These are phyloP conservation scores for Parambassis ranga DNA, from an alignment of 2,797 vertebrate species.

Conservation along the genomic window DNA sequence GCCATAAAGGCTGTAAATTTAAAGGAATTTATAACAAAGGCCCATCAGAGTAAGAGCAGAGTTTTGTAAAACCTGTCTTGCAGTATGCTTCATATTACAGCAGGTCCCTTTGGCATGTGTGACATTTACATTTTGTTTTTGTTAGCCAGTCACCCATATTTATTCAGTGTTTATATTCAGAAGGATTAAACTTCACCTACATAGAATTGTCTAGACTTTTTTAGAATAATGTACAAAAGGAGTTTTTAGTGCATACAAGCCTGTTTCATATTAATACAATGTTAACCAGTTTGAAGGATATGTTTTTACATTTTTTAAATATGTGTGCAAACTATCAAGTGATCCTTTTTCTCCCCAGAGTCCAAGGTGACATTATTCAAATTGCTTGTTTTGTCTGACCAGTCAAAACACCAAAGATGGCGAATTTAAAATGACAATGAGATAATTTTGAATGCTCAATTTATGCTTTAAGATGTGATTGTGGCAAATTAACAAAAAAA, in stretches of 20 bases:
- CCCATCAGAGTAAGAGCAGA: not conserved
- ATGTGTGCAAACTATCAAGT: too few relatives aligned
- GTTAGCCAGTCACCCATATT: not conserved
- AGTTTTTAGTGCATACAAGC: too few relatives aligned
- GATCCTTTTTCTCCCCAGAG: too few relatives aligned
- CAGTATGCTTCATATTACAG: not conserved
- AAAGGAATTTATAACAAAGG: not conserved
- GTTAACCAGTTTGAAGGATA: too few relatives aligned
- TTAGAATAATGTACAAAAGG: too few relatives aligned
- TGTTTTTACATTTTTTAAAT: too few relatives aligned
- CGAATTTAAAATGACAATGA: too few relatives aligned
- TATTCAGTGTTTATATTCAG: not conserved
- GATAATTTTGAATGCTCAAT: too few relatives aligned
- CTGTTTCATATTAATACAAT: too few relatives aligned
- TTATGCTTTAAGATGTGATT: too few relatives aligned
- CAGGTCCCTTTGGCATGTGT: not conserved
- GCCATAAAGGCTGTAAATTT: constrained; percentile 1
- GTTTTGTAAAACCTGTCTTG: not conserved
- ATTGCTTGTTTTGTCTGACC: not conserved
- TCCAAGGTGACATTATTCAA: not conserved
- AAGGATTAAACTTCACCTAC: not conserved
- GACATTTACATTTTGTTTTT: not conserved
- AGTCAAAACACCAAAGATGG: not conserved
- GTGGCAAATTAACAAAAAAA: too few relatives aligned
- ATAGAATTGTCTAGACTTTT: too few relatives aligned